Percentiles rank a stretch among this genome's conserved stretches.
phyloP scores from a whole-genome alignment of 2,797 vertebrate genomes.

The Fistularia tabacaria region DNA sequence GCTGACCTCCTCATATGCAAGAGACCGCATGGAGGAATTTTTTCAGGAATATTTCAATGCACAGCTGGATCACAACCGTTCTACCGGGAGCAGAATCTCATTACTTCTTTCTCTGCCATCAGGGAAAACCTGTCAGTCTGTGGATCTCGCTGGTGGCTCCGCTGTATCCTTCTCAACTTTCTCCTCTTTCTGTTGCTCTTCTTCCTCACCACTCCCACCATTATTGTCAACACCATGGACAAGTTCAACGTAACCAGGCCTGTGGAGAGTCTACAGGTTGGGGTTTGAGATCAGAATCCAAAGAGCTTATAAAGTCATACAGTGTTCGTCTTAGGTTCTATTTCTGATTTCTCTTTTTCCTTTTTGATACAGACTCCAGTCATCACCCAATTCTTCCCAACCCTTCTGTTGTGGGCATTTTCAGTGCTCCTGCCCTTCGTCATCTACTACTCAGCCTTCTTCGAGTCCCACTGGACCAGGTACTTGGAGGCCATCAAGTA shows the following conservation, averaged over 20 bases:
- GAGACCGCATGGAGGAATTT: too few species aligned
- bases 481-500: slow-evolving; percentile 54
- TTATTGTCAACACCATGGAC: slow-evolving; percentile 97
- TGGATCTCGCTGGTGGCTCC: slow-evolving; percentile 89
- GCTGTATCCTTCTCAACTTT: slow-evolving; percentile 88
- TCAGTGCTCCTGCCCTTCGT: slow-evolving; percentile 92
- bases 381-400: slow-evolving; percentile 94
- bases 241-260: slow-evolving; percentile 95
- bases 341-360: slow-evolving; percentile 7
- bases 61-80: slow-evolving; percentile 12
- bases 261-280: slow-evolving; percentile 89
- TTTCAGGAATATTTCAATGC: slow-evolving; percentile 32
- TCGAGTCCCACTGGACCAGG: slow-evolving; percentile 97
- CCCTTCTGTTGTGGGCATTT: slow-evolving; percentile 91
- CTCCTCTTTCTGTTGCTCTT: slow-evolving; percentile 94
- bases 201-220: slow-evolving; percentile 96
- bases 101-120: slow-evolving; percentile 30
- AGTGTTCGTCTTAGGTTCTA: neutral
- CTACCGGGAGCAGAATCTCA: slow-evolving; percentile 22
- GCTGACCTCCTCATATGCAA: neutral
- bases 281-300: slow-evolving; percentile 14
- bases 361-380: slow-evolving; percentile 82
- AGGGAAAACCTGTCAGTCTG: slow-evolving; percentile 95
- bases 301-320: slow-evolving; percentile 4
- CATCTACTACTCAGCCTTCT: slow-evolving; percentile 93